A percentile compares a stretch with the other conserved stretches of the same genome.
Evolutionary conservation across 1,140 invertebrate species (phyloP).

Genomic region (Euwallacea fornicatus): DNA sequence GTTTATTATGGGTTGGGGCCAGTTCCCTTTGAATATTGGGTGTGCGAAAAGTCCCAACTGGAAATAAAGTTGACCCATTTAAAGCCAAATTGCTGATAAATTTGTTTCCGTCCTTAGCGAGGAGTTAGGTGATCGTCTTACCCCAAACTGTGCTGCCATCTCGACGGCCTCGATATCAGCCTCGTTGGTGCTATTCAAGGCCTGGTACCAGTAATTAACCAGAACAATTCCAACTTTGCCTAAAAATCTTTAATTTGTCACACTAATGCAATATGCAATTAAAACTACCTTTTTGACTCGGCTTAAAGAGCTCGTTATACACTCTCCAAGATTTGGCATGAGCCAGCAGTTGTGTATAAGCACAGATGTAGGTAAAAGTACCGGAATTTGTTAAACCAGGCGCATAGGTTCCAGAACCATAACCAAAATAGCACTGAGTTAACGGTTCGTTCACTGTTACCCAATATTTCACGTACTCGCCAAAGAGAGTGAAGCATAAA

Average conservation of each 20-base stretch:
- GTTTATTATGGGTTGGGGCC: conserved; percentile 63
- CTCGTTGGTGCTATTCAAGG: conserved; percentile 46
- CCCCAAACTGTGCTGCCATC: conserved; percentile 50
- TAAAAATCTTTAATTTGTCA: conserved; percentile 10
- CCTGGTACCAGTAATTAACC: conserved; percentile 54
- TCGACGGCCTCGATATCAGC: conserved; percentile 56
- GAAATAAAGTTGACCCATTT: conserved; percentile 45
- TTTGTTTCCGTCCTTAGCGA: not conserved
- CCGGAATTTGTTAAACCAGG: conserved; percentile 40
- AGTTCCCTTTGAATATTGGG: conserved; percentile 69
- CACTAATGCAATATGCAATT: too few species aligned
- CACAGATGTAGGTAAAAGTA: conserved; percentile 54
- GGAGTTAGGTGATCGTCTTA: conserved; percentile 56
- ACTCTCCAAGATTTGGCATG: conserved; percentile 54
- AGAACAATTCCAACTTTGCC: conserved; percentile 59
- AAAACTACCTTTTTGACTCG: conserved; percentile 27
- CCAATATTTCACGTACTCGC: conserved; percentile 41
- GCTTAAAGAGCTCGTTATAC: conserved; percentile 46
- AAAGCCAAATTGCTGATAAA: conserved; percentile 55
- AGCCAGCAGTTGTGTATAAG: conserved; percentile 53
- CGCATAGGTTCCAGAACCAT: conserved; percentile 24
- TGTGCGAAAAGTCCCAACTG: conserved; percentile 64
- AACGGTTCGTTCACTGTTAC: conserved; percentile 52
- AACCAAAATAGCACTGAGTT: conserved; percentile 29
- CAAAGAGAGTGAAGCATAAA: conserved; percentile 40